A percentile compares a stretch with the other conserved stretches of the same genome.
Conservation (phyloP, 1,140 invertebrate genomes). For the Calycopis cecrops region DNA sequence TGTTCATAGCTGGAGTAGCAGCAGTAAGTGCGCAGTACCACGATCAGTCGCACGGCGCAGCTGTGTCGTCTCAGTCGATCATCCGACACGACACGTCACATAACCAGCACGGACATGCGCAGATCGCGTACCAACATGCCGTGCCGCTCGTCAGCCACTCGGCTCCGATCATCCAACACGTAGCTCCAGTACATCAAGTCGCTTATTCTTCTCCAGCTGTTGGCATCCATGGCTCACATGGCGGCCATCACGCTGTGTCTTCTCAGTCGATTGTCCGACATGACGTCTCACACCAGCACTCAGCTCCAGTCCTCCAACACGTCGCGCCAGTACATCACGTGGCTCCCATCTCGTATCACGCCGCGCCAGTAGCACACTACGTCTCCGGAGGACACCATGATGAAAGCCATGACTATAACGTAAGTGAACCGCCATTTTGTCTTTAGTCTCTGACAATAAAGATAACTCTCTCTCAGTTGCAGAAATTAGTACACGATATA, state of each 20-base stretch:
- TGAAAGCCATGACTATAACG: constrained; percentile 35
- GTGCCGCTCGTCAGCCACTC: neutral
- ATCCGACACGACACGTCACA: constrained; percentile 36
- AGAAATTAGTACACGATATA: no score
- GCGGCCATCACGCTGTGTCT: neutral
- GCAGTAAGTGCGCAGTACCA: constrained; percentile 18
- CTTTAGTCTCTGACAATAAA: no score
- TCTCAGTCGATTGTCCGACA: constrained; percentile 5
- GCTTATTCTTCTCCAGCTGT: no score
- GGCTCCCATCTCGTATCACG: constrained; percentile 30
- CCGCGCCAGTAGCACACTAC: constrained; percentile 25
- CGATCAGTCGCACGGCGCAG: constrained; percentile 25
- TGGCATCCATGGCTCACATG: no score
- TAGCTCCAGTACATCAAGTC: no score
- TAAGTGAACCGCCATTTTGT: constrained; percentile 31
- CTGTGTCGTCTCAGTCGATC: constrained; percentile 45
- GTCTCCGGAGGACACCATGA: constrained; percentile 13
- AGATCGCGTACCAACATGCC: neutral
- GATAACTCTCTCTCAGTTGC: no score
- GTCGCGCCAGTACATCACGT: constrained; percentile 22
- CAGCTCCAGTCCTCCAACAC: constrained; percentile 16
- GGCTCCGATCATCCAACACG: no score
- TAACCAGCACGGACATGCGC: constrained; percentile 14
- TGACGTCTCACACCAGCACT: no score
- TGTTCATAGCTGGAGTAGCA: constrained; percentile 11